Evolutionary conservation across 2,888 invertebrate genomes (phyloP), one percentile per base, ranked within the genome.

Genomic region (Azorinus chamasolen): DNA sequence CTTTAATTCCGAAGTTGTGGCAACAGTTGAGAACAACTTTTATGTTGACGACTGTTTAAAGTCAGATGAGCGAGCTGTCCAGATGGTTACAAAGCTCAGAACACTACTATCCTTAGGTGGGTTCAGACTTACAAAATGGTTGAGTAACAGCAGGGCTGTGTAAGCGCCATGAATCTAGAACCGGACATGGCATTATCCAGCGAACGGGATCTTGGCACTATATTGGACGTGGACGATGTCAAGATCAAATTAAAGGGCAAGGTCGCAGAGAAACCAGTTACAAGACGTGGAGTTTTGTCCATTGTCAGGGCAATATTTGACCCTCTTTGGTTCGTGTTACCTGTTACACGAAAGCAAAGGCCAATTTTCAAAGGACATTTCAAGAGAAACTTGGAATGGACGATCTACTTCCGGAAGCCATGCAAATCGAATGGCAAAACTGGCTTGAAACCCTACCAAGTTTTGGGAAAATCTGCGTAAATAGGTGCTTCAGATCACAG

Each of bases 11-110:
- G 54, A 54, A 24, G 54, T 54, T 54, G 24, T 54, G 20, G 14
- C 25, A 54, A 54, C 54, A 6, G 37, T 54, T n/a, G 20, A 32
- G 20, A 5, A 37, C 20, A 54, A 54, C 24, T 54, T 54, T 20
- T 54, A 54, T 32, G 54, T 54, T 14, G 54, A 54, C 25, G 54
- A 54, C 37, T 54, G 54, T 32, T 24, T 54, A 20, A 54, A 54
- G 6, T 54, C 54, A 10, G 54, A 54, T n/a, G 32, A 27, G 8
- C 25, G 18, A 12, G 54, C 54, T 32, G 37, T 54, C 10, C 14
- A 25, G n/a, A 32, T 27, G 20, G 54, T 25, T 16, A 16, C 10
- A 10, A 18, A 54, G 25, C 25, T 54, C 20, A 27, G 37, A 32
- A n/a, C 22, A 22, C 25, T 54, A 32, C n/a, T 54, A 37, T 12